Evolutionary conservation across 2,113 vertebrate species (phyloP).

Genomic region (Tichodroma muraria): DNA sequence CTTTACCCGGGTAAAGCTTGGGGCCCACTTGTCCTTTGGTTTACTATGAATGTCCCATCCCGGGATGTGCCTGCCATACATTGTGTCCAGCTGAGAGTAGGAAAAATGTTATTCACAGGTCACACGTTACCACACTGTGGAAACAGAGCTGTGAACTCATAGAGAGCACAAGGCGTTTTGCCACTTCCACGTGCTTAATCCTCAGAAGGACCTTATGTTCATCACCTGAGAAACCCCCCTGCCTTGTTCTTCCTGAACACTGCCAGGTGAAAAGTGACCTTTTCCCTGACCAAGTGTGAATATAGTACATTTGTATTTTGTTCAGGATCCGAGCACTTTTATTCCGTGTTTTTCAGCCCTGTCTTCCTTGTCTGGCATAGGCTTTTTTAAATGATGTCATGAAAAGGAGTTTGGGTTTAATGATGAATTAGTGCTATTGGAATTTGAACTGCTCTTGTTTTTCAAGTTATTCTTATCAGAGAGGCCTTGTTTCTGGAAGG

Average conservation of each 20-base stretch:
- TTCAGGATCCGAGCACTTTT: neutral
- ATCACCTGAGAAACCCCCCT: neutral
- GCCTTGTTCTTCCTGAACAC: neutral
- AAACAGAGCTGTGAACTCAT: neutral
- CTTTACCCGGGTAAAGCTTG: neutral
- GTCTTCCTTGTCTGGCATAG: neutral
- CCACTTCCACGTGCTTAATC: neutral
- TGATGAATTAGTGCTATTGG: slow-evolving; percentile 53
- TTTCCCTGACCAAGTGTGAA: neutral
- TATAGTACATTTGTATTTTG: neutral
- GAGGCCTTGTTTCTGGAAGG: slow-evolving; percentile 26
- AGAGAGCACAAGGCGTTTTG: neutral
- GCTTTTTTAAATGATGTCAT: neutral
- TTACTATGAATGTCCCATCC: neutral
- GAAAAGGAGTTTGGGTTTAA: neutral
- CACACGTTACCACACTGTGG: rapidly evolving
- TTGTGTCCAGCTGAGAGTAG: neutral
- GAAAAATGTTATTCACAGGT: neutral
- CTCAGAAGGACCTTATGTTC: neutral
- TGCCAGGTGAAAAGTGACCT: neutral
- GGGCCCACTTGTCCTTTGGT: neutral
- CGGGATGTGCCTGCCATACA: neutral
- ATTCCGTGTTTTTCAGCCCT: neutral
- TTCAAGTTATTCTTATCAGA: slow-evolving; percentile 52
- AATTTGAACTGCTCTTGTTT: slow-evolving; percentile 56